phyloP scores from a whole-genome alignment of 2,888 invertebrate genomes.

The Zele albiditarsus region DNA sequence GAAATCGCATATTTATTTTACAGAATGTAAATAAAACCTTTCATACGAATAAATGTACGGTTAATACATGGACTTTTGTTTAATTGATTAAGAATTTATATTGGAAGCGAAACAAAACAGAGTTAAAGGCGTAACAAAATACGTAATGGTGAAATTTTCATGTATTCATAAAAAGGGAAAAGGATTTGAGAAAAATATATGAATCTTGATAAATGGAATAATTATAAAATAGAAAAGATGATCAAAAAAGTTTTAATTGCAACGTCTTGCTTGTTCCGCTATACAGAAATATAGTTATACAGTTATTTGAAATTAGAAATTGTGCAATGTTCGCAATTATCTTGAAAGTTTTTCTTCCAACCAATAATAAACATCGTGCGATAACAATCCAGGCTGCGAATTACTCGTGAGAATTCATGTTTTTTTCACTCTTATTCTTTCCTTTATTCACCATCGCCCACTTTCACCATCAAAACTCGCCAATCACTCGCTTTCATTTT shows the following conservation, averaged over 20 bases:
- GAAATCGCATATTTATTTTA: no score
- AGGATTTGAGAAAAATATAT: background rate
- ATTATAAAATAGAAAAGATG: background rate
- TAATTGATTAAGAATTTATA: no score
- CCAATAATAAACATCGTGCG: constrained; percentile 57
- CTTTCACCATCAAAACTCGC: background rate
- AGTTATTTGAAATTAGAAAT: constrained; percentile 21
- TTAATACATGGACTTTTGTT: no score
- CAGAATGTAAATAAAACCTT: no score
- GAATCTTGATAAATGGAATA: background rate
- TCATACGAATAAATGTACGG: no score
- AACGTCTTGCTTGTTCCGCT: constrained; percentile 12
- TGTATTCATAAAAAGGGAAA: background rate
- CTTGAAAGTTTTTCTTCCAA: constrained; percentile 45
- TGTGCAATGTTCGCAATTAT: constrained; percentile 48
- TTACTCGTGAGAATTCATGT: constrained; percentile 14
- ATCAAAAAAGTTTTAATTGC: constrained; percentile 31
- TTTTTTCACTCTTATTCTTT: background rate
- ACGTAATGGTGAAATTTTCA: background rate
- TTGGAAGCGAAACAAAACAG: no score
- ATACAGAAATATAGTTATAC: background rate
- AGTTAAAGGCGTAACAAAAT: no score
- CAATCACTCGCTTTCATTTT: background rate
- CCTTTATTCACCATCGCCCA: background rate
- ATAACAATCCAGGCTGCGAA: constrained; percentile 30